Conservation (phyloP, 1,140 invertebrate genomes). For the Eufriesea mexicana region DNA sequence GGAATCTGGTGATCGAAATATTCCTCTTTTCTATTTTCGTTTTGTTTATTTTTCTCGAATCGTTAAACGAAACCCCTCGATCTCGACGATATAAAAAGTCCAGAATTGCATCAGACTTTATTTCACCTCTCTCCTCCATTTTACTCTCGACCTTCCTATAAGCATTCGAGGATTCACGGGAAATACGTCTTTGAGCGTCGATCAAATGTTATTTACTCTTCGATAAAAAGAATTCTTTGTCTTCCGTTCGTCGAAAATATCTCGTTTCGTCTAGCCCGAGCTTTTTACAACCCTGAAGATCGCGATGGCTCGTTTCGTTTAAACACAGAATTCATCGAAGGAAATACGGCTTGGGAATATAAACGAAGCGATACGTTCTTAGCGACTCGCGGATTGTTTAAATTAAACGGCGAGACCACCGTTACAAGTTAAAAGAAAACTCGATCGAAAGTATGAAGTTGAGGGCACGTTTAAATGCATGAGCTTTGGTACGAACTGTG, state of each 20-base stretch:
- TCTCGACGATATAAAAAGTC: neutral
- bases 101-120: neutral
- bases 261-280: accelerated
- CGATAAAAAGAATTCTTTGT: neutral
- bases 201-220: neutral
- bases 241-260: neutral
- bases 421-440: neutral
- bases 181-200: neutral
- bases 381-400: neutral
- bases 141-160: neutral
- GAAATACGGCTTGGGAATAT: neutral
- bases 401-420: neutral
- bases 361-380: neutral
- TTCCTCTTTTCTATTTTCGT: neutral
- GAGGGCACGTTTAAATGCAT: slow-evolving; percentile 17
- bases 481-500: neutral
- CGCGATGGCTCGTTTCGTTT: neutral
- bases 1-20: no score
- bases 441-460: slow-evolving; percentile 8
- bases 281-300: neutral
- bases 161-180: neutral
- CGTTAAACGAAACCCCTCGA: neutral
- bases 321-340: neutral
- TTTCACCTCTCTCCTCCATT: neutral
- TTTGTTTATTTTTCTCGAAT: neutral